phyloP scores from a whole-genome alignment of 2,113 vertebrate species.

The Seriola rivoliana region DNA sequence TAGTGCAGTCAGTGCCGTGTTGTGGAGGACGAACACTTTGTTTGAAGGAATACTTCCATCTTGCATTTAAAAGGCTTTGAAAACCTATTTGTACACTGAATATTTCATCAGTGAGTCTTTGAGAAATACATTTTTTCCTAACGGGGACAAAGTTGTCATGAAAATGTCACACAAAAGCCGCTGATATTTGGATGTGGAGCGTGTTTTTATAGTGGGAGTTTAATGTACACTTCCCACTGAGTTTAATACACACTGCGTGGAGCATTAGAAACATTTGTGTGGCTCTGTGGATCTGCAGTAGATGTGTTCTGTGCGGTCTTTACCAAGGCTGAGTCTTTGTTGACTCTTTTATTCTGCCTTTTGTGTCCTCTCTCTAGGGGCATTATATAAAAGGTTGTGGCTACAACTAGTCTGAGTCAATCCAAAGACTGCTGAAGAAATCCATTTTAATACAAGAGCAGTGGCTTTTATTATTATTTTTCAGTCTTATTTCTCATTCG shows the following conservation, averaged over 20 bases:
- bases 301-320: not conserved
- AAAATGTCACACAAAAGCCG: not conserved
- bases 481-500: not conserved
- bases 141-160: not conserved
- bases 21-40: not conserved
- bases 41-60: constrained; percentile 17
- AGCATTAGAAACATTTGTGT: not conserved
- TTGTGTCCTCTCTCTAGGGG: not conserved
- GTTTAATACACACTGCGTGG: not conserved
- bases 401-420: not conserved
- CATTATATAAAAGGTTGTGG: not conserved
- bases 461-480: not conserved
- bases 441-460: not conserved
- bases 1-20: not conserved
- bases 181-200: constrained; percentile 2
- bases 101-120: constrained; percentile 42
- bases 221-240: not conserved
- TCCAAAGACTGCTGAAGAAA: not conserved
- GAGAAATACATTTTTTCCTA: not conserved
- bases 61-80: constrained; percentile 4
- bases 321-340: not conserved
- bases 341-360: not conserved
- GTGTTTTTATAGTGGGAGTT: not conserved
- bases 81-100: constrained; percentile 38
- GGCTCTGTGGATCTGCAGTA: not conserved